Percentiles rank a stretch among this genome's conserved stretches.
Evolutionary conservation across 2,113 vertebrate species (phyloP).

Genomic region (Tylochromis polylepis): DNA sequence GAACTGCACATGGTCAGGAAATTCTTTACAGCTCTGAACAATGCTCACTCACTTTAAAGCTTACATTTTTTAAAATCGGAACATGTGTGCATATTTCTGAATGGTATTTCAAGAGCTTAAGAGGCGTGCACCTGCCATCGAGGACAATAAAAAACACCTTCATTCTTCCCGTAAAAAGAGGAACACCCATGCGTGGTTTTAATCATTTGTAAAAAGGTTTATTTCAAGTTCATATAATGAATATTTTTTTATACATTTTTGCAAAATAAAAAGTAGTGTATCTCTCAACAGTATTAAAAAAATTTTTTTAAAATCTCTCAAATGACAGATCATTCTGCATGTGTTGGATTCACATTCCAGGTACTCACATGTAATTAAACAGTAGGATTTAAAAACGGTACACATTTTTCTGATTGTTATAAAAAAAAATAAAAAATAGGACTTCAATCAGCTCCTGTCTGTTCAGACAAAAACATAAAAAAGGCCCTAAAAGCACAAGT

Average conservation of each 20-base stretch:
- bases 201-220: slow-evolving; percentile 21
- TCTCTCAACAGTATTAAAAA: not conserved
- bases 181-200: slow-evolving; percentile 32
- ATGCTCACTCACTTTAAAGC: slow-evolving; percentile 77
- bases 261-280: not conserved
- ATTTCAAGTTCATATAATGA: slow-evolving; percentile 18
- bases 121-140: slow-evolving; percentile 7
- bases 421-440: not conserved
- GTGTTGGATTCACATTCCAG: not conserved
- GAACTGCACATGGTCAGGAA: slow-evolving; percentile 49
- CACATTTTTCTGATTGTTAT: not conserved
- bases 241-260: not conserved
- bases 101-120: not conserved
- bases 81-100: not conserved
- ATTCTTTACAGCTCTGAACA: slow-evolving; percentile 35
- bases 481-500: not conserved
- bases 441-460: not conserved
- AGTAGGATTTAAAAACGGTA: not conserved
- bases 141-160: slow-evolving; percentile 23
- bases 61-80: slow-evolving; percentile 66
- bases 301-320: not conserved
- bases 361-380: not conserved
- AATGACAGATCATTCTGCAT: not conserved
- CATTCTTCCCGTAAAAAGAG: slow-evolving; percentile 30
- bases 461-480: not conserved